phyloP scores from a whole-genome alignment of 2,888 invertebrate species.

The Palloptera scutellata region DNA sequence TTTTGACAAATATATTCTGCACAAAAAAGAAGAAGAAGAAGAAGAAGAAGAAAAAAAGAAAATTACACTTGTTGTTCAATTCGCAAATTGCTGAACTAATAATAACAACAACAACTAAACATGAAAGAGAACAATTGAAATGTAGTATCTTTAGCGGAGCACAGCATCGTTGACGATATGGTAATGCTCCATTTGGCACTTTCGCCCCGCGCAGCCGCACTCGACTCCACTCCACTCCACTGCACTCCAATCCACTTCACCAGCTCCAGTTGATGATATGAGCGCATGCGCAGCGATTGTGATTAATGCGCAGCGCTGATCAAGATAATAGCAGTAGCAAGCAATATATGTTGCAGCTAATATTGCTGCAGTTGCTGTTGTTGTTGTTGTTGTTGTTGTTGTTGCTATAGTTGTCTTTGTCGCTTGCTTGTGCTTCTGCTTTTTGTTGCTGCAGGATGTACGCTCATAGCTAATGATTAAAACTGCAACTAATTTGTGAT shows the following conservation, averaged over 20 bases:
- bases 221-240: neutral
- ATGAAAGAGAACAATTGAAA: too few species aligned
- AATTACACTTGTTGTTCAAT: too few species aligned
- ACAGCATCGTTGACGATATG: neutral
- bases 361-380: neutral
- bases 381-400: neutral
- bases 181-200: neutral
- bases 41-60: too few species aligned
- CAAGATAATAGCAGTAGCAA: neutral
- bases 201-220: too few species aligned
- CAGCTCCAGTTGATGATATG: neutral
- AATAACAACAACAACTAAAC: neutral
- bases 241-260: neutral
- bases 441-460: neutral
- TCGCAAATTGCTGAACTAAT: neutral
- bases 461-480: conserved; percentile 20
- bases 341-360: neutral
- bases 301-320: conserved; percentile 6
- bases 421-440: neutral
- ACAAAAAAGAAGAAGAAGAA: too few species aligned
- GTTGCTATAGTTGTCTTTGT: neutral
- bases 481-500: conserved; percentile 19
- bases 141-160: too few species aligned
- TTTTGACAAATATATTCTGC: too few species aligned
- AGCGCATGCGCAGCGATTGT: neutral